phyloP scores from a whole-genome alignment of 2,113 vertebrate species.

The Syngnathus typhle region DNA sequence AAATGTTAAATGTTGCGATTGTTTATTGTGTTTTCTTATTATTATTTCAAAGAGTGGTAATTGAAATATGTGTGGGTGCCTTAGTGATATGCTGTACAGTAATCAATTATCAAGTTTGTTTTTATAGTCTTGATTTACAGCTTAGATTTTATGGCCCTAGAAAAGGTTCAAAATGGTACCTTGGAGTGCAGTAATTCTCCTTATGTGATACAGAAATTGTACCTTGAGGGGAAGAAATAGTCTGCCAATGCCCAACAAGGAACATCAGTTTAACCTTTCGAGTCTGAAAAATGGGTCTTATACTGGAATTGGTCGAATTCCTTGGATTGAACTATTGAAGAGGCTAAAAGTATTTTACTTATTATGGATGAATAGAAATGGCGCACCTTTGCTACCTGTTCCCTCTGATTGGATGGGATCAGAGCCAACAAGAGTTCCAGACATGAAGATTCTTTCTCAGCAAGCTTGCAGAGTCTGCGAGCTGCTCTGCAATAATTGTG shows the following conservation, averaged over 20 bases:
- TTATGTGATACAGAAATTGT: background rate
- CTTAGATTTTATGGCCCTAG: too few relatives aligned
- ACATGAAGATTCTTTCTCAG: slow-evolving; percentile 67
- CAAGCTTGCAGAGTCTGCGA: slow-evolving; percentile 71
- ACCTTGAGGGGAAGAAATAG: background rate
- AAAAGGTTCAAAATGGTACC: background rate
- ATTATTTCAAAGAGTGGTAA: too few relatives aligned
- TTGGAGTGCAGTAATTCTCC: background rate
- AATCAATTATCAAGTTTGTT: background rate
- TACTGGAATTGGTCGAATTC: background rate
- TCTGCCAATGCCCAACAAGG: background rate
- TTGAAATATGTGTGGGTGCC: too few relatives aligned
- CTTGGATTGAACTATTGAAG: background rate
- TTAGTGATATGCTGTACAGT: too few relatives aligned
- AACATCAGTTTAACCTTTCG: background rate
- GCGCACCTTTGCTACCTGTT: slow-evolving; percentile 76
- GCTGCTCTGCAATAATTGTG: slow-evolving; percentile 63
- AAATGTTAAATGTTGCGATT: too few relatives aligned
- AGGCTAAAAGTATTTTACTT: background rate
- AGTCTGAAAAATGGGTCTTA: background rate
- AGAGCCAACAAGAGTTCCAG: slow-evolving; percentile 76
- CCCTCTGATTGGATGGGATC: slow-evolving; percentile 66
- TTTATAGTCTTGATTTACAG: background rate
- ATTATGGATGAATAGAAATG: background rate
- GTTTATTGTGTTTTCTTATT: too few relatives aligned